Evolutionary conservation across 2,797 vertebrate genomes (phyloP), one percentile per base, ranked within the genome.

Genomic region (Notolepis coatsorum): DNA sequence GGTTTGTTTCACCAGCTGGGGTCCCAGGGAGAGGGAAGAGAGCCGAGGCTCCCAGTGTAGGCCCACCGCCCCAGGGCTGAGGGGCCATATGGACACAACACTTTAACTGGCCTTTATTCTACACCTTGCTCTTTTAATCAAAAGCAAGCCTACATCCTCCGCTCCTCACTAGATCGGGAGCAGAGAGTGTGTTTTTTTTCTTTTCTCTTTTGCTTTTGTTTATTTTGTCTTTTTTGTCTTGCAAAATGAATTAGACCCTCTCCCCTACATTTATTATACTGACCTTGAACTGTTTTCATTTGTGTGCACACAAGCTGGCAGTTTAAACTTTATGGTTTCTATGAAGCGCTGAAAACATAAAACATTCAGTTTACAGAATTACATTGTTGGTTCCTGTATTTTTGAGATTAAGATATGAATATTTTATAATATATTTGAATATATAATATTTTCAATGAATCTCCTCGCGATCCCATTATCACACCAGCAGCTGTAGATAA

Each of bases 1-100:
- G 94, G 93, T 94, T 87, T 88, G 82, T 95, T 95, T 94, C 95
- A 94, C 96, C 97, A 99, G 97, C 97, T 99, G 97, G 96, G 96
- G 95, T 97, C 94, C 88, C 88, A 91, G 87, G 92, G 92, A 95
- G 94, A 94, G 93, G 93, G 93, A 96, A 93, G 76, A 92, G 95
- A 91, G 93, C 75, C 88, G 79, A 94, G 94, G 94, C 93, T 91
- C 94, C 93, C 90, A 92, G 87, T 94, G 89, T 89, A 90, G 91
- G 93, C 93, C 83, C 90, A 90, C 93, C 94, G 95, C 94, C 95
- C 88, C 68, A 17, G 90, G 96, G 95, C 93, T 94, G 91, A 84
- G 79, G 92, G 92, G 94, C 96, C 97, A 98, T 96, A 97, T 98
- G 97, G 96, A 96, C 94, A 92, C 90, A 71, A 95, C 84, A 87